Conservation (phyloP, 2,113 vertebrate genomes). For the zebrafish (Danio rerio) region DNA sequence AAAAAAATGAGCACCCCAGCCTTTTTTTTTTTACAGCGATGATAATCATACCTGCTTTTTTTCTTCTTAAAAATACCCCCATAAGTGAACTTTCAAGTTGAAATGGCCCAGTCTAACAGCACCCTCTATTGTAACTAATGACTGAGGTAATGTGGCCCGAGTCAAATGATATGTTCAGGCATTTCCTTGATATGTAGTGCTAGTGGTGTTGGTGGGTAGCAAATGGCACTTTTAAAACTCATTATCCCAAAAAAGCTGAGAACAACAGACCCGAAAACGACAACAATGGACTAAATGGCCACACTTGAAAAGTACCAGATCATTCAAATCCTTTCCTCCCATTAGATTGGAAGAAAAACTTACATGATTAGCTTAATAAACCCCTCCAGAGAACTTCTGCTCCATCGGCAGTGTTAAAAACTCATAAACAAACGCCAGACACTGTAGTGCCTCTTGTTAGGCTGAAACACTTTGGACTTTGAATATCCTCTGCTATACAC, state of each 20-base stretch:
- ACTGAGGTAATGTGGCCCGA: constrained; percentile 45
- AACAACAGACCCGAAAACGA: neutral
- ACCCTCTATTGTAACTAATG: constrained; percentile 15
- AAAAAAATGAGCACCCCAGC: neutral
- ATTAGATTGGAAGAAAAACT: neutral
- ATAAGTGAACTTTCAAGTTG: neutral
- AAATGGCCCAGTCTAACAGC: neutral
- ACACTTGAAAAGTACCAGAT: neutral
- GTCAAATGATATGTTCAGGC: constrained; percentile 31
- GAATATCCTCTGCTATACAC: neutral
- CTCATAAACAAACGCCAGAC: neutral
- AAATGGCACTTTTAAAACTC: neutral
- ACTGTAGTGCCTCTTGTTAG: neutral
- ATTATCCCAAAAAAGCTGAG: neutral
- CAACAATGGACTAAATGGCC: neutral
- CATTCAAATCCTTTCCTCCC: neutral
- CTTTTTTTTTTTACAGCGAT: neutral
- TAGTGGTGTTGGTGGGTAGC: constrained; percentile 36
- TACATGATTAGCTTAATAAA: constrained; percentile 6
- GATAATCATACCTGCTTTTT: neutral
- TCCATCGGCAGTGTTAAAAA: constrained; percentile 16
- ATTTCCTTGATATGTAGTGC: constrained; percentile 53
- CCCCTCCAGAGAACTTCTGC: neutral
- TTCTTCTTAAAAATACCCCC: neutral
- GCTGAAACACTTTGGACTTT: constrained; percentile 28